A percentile compares a stretch with the other conserved stretches of the same genome.
Evolutionary conservation across 2,113 vertebrate species (phyloP).

Genomic region (Oriolus oriolus): DNA sequence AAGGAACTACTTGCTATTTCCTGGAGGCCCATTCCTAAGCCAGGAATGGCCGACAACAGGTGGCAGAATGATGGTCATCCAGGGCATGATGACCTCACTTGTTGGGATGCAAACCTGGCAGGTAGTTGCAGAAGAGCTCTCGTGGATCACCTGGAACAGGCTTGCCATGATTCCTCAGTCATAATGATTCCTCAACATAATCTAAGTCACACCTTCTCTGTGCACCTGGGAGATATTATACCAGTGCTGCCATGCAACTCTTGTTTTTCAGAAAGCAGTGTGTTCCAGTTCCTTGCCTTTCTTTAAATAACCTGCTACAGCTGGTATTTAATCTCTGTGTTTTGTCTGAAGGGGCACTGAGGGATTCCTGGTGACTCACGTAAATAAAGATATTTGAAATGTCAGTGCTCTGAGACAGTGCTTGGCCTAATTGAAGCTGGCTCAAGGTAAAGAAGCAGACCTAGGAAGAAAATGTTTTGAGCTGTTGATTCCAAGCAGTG

Average conservation of each 20-base stretch:
- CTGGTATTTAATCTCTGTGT: not conserved
- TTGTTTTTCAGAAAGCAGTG: not conserved
- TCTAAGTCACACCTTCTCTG: not conserved
- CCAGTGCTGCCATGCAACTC: fast-evolving
- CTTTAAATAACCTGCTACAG: not conserved
- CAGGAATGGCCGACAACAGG: not conserved
- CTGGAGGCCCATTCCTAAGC: not conserved
- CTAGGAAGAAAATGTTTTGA: not conserved
- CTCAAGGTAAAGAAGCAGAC: not conserved
- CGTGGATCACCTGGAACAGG: not conserved
- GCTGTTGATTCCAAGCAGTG: not conserved
- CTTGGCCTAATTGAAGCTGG: not conserved
- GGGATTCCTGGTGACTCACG: not conserved
- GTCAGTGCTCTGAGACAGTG: not conserved
- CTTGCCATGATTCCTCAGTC: not conserved
- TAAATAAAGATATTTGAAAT: constrained; percentile 18
- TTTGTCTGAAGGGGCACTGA: not conserved
- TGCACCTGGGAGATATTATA: not conserved
- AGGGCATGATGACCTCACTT: not conserved
- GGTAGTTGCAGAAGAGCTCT: not conserved
- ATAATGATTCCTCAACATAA: not conserved
- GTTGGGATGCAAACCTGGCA: not conserved
- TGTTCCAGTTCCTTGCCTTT: not conserved
- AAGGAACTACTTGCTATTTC: not conserved
- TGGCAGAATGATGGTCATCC: not conserved